Percentiles rank a stretch among this genome's conserved stretches.
These are phyloP conservation scores for Macquaria australasica DNA, from an alignment of 2,113 vertebrate species.

Conservation along the genomic window DNA sequence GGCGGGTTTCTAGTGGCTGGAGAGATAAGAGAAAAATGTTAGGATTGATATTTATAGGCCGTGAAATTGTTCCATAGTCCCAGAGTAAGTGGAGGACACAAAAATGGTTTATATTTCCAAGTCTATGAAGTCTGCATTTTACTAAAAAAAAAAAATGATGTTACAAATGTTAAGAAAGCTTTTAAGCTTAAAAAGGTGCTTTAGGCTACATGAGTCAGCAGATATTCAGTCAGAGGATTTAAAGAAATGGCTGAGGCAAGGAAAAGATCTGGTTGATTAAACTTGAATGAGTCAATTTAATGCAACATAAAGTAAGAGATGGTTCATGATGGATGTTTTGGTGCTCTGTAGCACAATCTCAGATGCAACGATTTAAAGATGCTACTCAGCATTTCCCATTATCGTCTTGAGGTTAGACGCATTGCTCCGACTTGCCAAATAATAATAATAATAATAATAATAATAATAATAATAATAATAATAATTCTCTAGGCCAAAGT, in stretches of 20 bases:
- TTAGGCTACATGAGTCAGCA: slow-evolving; percentile 28
- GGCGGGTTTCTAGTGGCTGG: slow-evolving; percentile 91
- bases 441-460: too few species aligned
- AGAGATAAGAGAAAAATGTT: slow-evolving; percentile 19
- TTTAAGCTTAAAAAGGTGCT: slow-evolving; percentile 6
- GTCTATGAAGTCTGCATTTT: not conserved
- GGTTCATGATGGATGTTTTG: not conserved
- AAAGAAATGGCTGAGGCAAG: slow-evolving; percentile 11
- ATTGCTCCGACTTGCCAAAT: not conserved
- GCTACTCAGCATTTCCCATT: not conserved
- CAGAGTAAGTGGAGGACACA: not conserved
- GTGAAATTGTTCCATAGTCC: too few species aligned
- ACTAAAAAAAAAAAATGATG: not conserved
- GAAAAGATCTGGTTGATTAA: slow-evolving; percentile 29
- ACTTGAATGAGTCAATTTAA: slow-evolving; percentile 13
- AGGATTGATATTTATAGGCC: not conserved
- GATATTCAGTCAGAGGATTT: slow-evolving; percentile 22
- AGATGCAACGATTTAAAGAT: not conserved
- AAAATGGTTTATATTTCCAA: not conserved
- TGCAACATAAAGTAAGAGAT: not conserved
- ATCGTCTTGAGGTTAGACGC: not conserved
- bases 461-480: too few species aligned
- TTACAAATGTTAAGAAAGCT: not conserved
- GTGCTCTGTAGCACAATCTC: not conserved
- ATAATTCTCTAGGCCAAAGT: not conserved